These are phyloP conservation scores for Macrochelys suwanniensis DNA, from an alignment of 2,797 vertebrate genomes.

Conservation along the genomic window DNA sequence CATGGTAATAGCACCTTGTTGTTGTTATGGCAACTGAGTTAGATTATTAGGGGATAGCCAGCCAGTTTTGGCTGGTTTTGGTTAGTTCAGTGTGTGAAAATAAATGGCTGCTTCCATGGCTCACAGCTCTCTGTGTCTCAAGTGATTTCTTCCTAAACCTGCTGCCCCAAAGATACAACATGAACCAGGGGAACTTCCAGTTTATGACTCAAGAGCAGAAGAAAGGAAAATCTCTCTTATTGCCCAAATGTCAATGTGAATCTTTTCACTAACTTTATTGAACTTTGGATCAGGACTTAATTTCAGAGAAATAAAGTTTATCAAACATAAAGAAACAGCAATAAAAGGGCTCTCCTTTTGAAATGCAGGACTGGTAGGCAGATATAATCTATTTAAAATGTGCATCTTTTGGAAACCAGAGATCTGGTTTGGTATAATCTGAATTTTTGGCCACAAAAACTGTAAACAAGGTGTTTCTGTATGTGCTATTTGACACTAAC, in stretches of 20 bases:
- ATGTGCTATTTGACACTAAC: neutral
- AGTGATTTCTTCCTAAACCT: too few species aligned
- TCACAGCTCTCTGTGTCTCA: too few species aligned
- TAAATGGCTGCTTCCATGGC: too few species aligned
- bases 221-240: neutral
- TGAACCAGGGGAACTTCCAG: neutral
- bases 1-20: too few species aligned
- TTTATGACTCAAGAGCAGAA: neutral
- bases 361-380: accelerated
- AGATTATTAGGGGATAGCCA: too few species aligned
- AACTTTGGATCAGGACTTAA: accelerated
- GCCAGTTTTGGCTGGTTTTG: too few species aligned
- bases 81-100: too few species aligned
- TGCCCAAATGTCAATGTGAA: neutral
- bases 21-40: too few species aligned
- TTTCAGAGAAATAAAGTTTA: neutral
- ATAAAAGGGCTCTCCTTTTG: neutral
- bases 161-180: too few species aligned
- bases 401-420: neutral
- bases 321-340: neutral
- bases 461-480: neutral
- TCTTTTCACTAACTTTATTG: neutral
- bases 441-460: neutral
- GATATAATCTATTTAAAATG: neutral
- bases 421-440: neutral